phyloP scores from a whole-genome alignment of 2,113 vertebrate genomes.

The Ophiodon elongatus region DNA sequence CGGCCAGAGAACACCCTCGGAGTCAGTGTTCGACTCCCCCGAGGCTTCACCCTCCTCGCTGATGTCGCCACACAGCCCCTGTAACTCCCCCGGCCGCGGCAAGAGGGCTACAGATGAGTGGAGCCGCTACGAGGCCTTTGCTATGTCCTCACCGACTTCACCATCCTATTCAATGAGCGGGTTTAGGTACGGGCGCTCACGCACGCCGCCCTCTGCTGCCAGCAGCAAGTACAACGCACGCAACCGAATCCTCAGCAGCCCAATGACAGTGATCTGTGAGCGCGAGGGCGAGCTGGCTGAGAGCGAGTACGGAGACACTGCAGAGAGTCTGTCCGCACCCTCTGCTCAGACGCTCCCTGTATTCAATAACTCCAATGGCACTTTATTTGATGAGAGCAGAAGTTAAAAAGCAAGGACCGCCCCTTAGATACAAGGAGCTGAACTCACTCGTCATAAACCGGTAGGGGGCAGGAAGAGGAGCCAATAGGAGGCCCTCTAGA shows the following conservation, averaged over 20 bases:
- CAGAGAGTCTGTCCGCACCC: slow-evolving; percentile 38
- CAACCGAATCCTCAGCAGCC: slow-evolving; percentile 95
- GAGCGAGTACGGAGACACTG: slow-evolving; percentile 74
- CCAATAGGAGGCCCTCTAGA: slow-evolving; percentile 38
- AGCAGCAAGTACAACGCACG: slow-evolving; percentile 96
- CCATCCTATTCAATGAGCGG: slow-evolving; percentile 82
- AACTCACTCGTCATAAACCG: slow-evolving; percentile 47
- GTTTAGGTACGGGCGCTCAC: slow-evolving; percentile 89
- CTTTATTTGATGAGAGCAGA: slow-evolving; percentile 85
- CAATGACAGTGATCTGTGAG: slow-evolving; percentile 98
- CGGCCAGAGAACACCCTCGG: slow-evolving; percentile 86
- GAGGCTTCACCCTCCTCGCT: slow-evolving; percentile 52
- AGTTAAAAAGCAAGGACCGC: slow-evolving; percentile 57
- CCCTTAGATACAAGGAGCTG: slow-evolving; percentile 43
- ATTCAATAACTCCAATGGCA: slow-evolving; percentile 80
- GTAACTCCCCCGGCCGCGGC: slow-evolving; percentile 81
- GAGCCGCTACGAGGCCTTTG: slow-evolving; percentile 89
- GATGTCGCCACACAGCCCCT: slow-evolving; percentile 80
- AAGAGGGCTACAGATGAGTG: slow-evolving; percentile 90
- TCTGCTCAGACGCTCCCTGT: slow-evolving; percentile 28
- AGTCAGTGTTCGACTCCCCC: slow-evolving; percentile 74
- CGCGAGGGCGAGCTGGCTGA: slow-evolving; percentile 91
- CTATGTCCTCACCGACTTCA: slow-evolving; percentile 83
- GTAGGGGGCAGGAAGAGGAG: slow-evolving; percentile 43
- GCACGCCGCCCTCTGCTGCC: slow-evolving; percentile 94